A percentile compares a stretch with the other conserved stretches of the same genome.
phyloP scores from a whole-genome alignment of 2,113 vertebrate genomes.

The Chloropsis hardwickii region DNA sequence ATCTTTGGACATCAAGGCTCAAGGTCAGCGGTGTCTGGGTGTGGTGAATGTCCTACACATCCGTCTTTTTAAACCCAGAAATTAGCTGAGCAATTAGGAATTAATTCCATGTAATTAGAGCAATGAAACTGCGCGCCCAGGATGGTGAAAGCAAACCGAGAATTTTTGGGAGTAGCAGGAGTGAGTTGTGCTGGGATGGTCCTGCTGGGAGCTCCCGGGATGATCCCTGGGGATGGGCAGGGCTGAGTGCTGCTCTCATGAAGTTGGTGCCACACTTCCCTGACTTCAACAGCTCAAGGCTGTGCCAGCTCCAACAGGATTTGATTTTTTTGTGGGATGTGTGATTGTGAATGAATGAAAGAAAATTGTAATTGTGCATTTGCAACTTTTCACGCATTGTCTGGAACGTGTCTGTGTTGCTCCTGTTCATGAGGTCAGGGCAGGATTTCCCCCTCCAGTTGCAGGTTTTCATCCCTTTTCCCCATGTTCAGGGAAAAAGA shows the following conservation, averaged over 20 bases:
- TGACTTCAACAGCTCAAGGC: fast-evolving
- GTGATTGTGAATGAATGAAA: background rate
- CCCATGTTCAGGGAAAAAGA: fast-evolving
- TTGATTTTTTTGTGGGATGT: background rate
- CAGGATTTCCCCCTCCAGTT: background rate
- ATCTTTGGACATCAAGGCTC: background rate
- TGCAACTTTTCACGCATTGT: background rate
- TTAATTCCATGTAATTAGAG: slow-evolving; percentile 29
- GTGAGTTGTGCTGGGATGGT: background rate
- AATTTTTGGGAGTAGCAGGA: background rate
- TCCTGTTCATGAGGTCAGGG: fast-evolving
- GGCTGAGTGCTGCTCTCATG: background rate
- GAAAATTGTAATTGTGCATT: background rate
- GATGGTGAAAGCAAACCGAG: background rate
- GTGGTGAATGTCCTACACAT: background rate
- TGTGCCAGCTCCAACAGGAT: background rate
- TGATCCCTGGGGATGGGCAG: background rate
- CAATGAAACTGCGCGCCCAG: background rate
- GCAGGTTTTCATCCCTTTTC: background rate
- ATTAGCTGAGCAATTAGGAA: slow-evolving; percentile 48
- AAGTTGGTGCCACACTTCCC: background rate
- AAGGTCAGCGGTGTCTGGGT: background rate
- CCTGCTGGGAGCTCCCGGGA: background rate
- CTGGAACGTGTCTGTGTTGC: background rate
- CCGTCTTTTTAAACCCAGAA: background rate